Conservation (phyloP, 2,888 invertebrate genomes). For the Sesia bembeciformis region DNA sequence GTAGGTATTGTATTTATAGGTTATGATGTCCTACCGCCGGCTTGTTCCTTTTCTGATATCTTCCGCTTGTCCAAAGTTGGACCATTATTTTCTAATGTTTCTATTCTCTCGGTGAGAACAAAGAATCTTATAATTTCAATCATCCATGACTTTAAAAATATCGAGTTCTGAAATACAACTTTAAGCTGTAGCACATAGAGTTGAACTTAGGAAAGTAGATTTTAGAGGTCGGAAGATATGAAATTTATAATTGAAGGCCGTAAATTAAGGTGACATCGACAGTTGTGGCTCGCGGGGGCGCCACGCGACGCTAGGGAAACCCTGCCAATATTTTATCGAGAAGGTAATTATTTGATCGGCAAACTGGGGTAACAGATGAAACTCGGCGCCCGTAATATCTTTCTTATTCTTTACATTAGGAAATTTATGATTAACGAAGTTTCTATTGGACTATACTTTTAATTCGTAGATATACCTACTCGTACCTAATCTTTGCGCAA, state of each 20-base stretch:
- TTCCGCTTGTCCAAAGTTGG: neutral
- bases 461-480: too few species aligned
- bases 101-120: conserved; percentile 9
- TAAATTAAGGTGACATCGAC: conserved; percentile 76
- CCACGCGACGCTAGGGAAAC: conserved; percentile 28
- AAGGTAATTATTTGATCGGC: conserved; percentile 67
- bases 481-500: too few species aligned
- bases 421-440: conserved; percentile 38
- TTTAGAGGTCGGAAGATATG: conserved; percentile 8
- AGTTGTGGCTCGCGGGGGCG: conserved; percentile 58
- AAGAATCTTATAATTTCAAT: conserved; percentile 13
- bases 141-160: neutral
- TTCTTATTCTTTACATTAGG: conserved; percentile 34
- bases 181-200: neutral
- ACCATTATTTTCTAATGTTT: neutral
- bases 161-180: neutral
- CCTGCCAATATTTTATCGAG: conserved; percentile 66
- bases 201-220: conserved; percentile 1
- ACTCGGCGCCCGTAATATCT: conserved; percentile 30
- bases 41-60: conserved; percentile 2
- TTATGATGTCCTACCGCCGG: neutral
- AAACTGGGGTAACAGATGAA: conserved; percentile 43
- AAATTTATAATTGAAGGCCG: conserved; percentile 70
- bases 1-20: neutral
- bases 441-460: neutral